phyloP scores from a whole-genome alignment of 2,797 vertebrate genomes.

The Pseudotriccus pelzelni region DNA sequence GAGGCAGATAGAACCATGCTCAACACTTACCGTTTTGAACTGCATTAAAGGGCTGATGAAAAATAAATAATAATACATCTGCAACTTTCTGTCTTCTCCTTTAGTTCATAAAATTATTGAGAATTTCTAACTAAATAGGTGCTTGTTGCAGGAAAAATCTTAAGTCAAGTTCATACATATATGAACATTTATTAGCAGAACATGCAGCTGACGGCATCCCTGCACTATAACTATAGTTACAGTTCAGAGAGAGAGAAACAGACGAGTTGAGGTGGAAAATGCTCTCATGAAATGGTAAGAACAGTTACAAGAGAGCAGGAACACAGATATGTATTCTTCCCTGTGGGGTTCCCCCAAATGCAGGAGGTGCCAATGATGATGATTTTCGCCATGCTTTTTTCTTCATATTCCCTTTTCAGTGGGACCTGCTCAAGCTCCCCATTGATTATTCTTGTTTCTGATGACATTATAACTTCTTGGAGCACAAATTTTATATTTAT shows the following conservation, averaged over 20 bases:
- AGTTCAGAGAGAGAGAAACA: neutral
- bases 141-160: neutral
- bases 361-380: neutral
- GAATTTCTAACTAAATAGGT: neutral
- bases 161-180: neutral
- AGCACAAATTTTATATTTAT: neutral
- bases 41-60: neutral
- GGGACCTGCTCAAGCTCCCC: neutral
- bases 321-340: accelerated
- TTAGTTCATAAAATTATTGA: neutral
- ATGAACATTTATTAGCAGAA: neutral
- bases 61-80: neutral
- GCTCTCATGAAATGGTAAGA: neutral
- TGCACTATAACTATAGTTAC: neutral
- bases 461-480: neutral
- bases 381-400: neutral
- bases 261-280: neutral
- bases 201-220: neutral
- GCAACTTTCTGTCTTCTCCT: neutral
- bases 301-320: neutral
- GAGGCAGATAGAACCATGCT: neutral
- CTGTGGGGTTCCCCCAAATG: neutral
- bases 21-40: neutral
- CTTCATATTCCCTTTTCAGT: neutral
- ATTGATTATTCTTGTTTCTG: neutral